A percentile compares a stretch with the other conserved stretches of the same genome.
These are phyloP conservation scores for Taphrorychus bicolor DNA, from an alignment of 2,888 invertebrate species.

Conservation along the genomic window DNA sequence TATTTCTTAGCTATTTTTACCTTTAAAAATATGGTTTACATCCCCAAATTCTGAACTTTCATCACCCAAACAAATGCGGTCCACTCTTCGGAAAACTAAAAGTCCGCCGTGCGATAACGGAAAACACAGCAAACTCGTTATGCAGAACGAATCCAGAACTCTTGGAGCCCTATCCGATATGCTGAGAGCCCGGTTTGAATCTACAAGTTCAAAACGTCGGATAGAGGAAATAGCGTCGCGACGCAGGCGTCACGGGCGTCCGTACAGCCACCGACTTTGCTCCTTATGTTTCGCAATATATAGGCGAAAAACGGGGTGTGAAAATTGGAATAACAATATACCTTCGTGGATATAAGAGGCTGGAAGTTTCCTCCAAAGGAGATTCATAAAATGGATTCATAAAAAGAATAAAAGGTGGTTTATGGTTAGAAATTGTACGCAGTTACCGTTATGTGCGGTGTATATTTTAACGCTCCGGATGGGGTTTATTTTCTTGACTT, in stretches of 20 bases:
- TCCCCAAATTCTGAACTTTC: too few species aligned
- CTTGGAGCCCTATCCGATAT: slow-evolving; percentile 8
- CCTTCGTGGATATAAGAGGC: background rate
- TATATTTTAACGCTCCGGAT: background rate
- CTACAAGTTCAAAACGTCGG: slow-evolving; percentile 47
- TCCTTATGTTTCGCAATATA: slow-evolving; percentile 13
- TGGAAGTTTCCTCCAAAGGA: background rate
- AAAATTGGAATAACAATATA: slow-evolving; percentile 27
- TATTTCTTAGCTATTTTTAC: too few species aligned
- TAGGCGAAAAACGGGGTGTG: slow-evolving; percentile 28
- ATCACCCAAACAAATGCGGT: too few species aligned
- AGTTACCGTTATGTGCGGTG: background rate
- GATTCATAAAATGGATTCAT: background rate
- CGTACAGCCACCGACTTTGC: slow-evolving; percentile 37
- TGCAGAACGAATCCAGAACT: slow-evolving; percentile 7
- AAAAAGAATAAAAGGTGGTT: background rate
- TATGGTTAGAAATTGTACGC: background rate
- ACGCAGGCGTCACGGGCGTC: slow-evolving; percentile 44
- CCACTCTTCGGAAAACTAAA: too few species aligned
- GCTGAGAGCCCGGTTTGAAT: slow-evolving; percentile 47
- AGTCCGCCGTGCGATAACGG: background rate
- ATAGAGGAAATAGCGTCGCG: slow-evolving; percentile 36
- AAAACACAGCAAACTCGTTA: slow-evolving; percentile 20
- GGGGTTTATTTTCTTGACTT: background rate
- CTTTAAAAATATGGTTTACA: too few species aligned